These are phyloP conservation scores for Abramis brama DNA, from an alignment of 2,113 vertebrate species.

Conservation along the genomic window DNA sequence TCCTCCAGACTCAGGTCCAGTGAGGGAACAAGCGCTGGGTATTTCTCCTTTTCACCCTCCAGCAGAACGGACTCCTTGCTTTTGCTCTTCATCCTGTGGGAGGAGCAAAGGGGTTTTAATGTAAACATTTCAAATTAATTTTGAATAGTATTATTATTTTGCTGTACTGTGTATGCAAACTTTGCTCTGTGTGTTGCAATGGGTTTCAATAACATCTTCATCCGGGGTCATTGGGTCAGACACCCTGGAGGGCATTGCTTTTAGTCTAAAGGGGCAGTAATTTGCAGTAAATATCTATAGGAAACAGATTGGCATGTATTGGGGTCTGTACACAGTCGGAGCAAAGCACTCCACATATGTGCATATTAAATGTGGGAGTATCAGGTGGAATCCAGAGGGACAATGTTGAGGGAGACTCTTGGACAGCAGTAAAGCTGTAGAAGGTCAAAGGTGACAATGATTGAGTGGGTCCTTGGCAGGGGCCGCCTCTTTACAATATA, in stretches of 20 bases:
- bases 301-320: conserved; percentile 36
- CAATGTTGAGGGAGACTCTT: conserved; percentile 32
- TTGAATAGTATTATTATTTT: background rate
- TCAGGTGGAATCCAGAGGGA: conserved; percentile 58
- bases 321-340: conserved; percentile 10
- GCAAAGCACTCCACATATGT: conserved; percentile 32
- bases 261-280: conserved; percentile 19
- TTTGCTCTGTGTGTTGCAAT: conserved; percentile 64
- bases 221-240: conserved; percentile 63
- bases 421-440: conserved; percentile 58
- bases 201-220: conserved; percentile 61
- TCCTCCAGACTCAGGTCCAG: conserved; percentile 84
- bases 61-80: conserved; percentile 86
- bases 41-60: conserved; percentile 82
- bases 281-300: conserved; percentile 24
- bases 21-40: conserved; percentile 67
- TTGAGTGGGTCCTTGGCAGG: conserved; percentile 64
- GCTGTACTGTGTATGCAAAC: background rate
- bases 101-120: background rate
- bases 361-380: conserved; percentile 32
- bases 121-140: background rate
- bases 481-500: conserved; percentile 61
- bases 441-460: conserved; percentile 74
- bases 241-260: conserved; percentile 57
- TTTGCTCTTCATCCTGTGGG: conserved; percentile 82